A percentile compares a stretch with the other conserved stretches of the same genome.
phyloP scores from a whole-genome alignment of 2,797 vertebrate genomes.

The Rhinatrema bivittatum region DNA sequence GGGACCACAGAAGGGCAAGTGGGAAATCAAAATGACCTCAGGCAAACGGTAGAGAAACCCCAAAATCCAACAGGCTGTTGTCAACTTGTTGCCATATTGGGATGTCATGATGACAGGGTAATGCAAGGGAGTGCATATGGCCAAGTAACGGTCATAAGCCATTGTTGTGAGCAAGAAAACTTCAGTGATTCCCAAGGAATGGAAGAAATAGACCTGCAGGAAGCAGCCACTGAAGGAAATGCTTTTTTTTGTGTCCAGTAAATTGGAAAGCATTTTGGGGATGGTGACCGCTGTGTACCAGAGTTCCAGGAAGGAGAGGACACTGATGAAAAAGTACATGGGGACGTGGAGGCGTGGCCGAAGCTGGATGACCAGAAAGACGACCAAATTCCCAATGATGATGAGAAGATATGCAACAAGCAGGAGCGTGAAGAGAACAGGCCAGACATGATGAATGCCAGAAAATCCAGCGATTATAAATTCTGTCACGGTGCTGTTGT shows the following conservation, averaged over 20 bases:
- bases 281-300: slow-evolving; percentile 22
- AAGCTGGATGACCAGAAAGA: slow-evolving; percentile 9
- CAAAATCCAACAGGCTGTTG: slow-evolving; percentile 9
- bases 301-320: slow-evolving; percentile 23
- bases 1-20: slow-evolving; percentile 12
- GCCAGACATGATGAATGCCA: not conserved
- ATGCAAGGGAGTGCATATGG: slow-evolving; percentile 20
- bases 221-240: slow-evolving; percentile 24
- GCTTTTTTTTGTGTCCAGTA: slow-evolving; percentile 3
- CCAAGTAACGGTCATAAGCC: slow-evolving; percentile 24
- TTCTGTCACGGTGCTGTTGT: slow-evolving; percentile 12
- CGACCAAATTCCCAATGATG: slow-evolving; percentile 20
- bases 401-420: slow-evolving; percentile 23
- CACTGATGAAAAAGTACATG: slow-evolving; percentile 25
- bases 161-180: slow-evolving; percentile 15
- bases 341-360: slow-evolving; percentile 14
- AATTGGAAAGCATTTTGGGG: slow-evolving; percentile 26
- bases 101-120: slow-evolving; percentile 14
- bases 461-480: slow-evolving; percentile 28
- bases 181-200: slow-evolving; percentile 18
- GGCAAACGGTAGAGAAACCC: slow-evolving; percentile 8
- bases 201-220: slow-evolving; percentile 34
- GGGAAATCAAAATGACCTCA: slow-evolving; percentile 15
- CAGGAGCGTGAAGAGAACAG: slow-evolving; percentile 14
- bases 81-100: not conserved